Base-by-base conservation (phyloP, 2,113 vertebrate species). In the Heliornis fulica region DNA sequence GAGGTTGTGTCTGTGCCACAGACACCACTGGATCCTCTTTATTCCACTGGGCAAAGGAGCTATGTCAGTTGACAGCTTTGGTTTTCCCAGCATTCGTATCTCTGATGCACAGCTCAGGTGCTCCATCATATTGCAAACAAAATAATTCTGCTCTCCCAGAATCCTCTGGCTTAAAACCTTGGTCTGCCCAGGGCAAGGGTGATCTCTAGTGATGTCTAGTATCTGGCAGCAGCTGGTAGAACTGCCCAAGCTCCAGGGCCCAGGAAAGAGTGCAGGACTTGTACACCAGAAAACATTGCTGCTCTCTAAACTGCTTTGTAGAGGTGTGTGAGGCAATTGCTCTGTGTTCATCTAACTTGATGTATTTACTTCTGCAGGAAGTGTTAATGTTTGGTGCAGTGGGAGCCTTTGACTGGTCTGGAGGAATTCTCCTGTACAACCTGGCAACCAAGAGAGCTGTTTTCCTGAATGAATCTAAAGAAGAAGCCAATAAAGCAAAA, bases 331-430 rank as follows among this genome's bases (percentile, higher is more conserved):
- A 80, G 51, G 22, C 17, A 28, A 5, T 15, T 54, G 61, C 15
- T 15, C 17, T 28, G 25, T 54, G 65, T 13, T 48, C 54, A 4
- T 23, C 38, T 53, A 29, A 38, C 18, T 17, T 17, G 15, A n/a
- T 64, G 3, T 66, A 8, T 32, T 54, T 81, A 14, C 19, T 51
- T 51, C 65, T 96, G 64, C 96, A 99, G 98, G 70, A 74, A 15
- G 70, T 70, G 38, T 60, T 98, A 41, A 95, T 98, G 59, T 97
- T 98, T 19, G 98, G 98, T 5, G 96, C 98, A 0, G 98, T 98
- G 9, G 98, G 98, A 8, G 98, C 98, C 50, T 98, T 98, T 87
- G 97, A 98, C 86, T 98, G 98, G 98, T 98, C 98, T 6, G 98
- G 98, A 20, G 98, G 98, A 1, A 63, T 97, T 17, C 72, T 99